phyloP scores from a whole-genome alignment of 2,888 invertebrate genomes.

The Chydorus sphaericus region DNA sequence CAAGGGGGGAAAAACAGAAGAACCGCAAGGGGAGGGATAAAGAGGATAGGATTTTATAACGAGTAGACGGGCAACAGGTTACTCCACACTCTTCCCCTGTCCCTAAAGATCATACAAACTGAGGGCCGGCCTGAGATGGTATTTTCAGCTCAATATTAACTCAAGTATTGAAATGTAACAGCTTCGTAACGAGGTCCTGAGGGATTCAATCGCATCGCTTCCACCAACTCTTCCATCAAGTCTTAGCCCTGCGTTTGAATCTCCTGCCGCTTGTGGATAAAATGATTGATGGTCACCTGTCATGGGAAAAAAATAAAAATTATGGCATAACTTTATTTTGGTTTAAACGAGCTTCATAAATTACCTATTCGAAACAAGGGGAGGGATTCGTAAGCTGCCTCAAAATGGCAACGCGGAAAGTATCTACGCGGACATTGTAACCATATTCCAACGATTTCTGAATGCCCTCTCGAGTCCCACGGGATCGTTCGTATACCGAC shows the following conservation, averaged over 20 bases:
- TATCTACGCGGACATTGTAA: conserved; percentile 86
- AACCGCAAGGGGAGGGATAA: too few relatives aligned
- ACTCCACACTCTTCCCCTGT: too few relatives aligned
- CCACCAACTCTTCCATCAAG: conserved; percentile 79
- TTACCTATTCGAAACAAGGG: conserved; percentile 77
- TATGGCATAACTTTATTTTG: not conserved
- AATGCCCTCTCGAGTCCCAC: conserved; percentile 74
- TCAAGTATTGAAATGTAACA: too few relatives aligned
- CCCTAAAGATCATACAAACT: too few relatives aligned
- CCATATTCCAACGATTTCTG: conserved; percentile 87
- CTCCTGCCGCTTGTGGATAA: conserved; percentile 85
- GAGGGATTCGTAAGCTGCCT: conserved; percentile 81
- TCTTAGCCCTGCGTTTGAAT: conserved; percentile 73
- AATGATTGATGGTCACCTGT: conserved; percentile 79
- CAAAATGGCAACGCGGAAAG: conserved; percentile 90
- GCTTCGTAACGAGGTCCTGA: conserved; percentile 38
- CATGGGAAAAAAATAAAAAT: not conserved
- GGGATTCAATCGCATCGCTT: conserved; percentile 56
- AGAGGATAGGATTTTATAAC: too few relatives aligned
- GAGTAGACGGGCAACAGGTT: too few relatives aligned
- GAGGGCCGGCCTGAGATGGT: too few relatives aligned
- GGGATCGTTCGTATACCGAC: conserved; percentile 79
- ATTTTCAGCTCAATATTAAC: too few relatives aligned
- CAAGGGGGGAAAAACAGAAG: too few relatives aligned
- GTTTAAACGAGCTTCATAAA: conserved; percentile 12